Base-by-base conservation (phyloP, 2,113 vertebrate genomes). In the Lathamus discolor region DNA sequence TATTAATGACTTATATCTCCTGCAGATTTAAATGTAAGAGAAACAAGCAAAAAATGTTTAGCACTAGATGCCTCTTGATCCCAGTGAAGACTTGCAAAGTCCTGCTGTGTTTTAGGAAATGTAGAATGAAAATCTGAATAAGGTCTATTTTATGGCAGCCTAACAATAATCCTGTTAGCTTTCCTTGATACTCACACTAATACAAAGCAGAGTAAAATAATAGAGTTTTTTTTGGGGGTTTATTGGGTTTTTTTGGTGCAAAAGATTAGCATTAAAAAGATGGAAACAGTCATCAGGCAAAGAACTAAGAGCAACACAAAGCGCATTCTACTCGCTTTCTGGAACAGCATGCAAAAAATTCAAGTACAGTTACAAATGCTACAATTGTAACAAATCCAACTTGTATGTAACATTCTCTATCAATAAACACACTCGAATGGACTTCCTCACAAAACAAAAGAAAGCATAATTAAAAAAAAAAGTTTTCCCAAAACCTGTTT, bases 301-400 rank as follows among this genome's bases (percentile, higher is more conserved):
- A 97, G 96, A 97, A 97, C 97, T 96, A 97, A 97, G 84, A 96
- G 97, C 89, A 96, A 96, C 90, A 96, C 33, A 75, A 97, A 98
- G 97, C 83, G 1, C 96, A 97, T 95, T 97, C 96, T 96, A 90
- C 82, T 93, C 80, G 77, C 84, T 95, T 84, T 95, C 92, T 88
- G 96, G 95, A 95, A 98, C 91, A 84, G 96, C 98, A 98, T 98
- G 98, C 98, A 97, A 90, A 92, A 87, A 93, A 83, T 64, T 82
- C 64, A 89, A 75, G 91, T 96, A 86, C 33, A 10, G 91, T 92
- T 96, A 96, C 81, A 96, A 97, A 80, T 14, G 72, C 90, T 80
- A 90, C 2, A 27, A 86, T 72, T 94, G 74, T 76, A 93, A 39
- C 20, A 87, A 73, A 90, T 92, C 92, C 93, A 95, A 92, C 89